phyloP scores from a whole-genome alignment of 2,797 vertebrate species.

The Notolepis coatsorum region DNA sequence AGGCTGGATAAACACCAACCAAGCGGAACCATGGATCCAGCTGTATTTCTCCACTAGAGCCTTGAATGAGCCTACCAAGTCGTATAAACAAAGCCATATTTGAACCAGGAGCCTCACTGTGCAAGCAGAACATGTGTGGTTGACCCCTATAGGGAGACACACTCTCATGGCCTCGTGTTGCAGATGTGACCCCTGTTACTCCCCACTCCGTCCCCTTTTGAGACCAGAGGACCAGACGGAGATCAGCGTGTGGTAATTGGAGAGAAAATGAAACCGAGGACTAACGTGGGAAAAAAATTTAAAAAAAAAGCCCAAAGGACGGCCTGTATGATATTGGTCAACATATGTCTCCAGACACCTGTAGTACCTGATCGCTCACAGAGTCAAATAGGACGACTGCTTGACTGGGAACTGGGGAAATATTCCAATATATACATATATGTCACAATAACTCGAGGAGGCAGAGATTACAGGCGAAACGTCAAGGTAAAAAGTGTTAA shows the following conservation, averaged over 20 bases:
- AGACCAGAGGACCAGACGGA: conserved; percentile 1
- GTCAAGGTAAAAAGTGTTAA: too few relatives aligned
- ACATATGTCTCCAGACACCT: too few relatives aligned
- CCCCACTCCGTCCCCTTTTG: not conserved
- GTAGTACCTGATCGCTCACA: too few relatives aligned
- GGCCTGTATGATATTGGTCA: too few relatives aligned
- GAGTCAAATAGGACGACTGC: too few relatives aligned
- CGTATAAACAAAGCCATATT: conserved; percentile 33
- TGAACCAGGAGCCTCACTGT: conserved; percentile 34
- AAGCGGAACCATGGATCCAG: not conserved
- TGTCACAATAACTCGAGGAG: too few relatives aligned
- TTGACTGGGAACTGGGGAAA: too few relatives aligned
- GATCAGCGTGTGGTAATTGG: not conserved
- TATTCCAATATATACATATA: too few relatives aligned
- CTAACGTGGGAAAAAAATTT: too few relatives aligned
- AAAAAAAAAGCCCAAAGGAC: too few relatives aligned
- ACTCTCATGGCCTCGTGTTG: conserved; percentile 1
- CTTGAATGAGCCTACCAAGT: conserved; percentile 2
- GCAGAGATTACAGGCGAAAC: too few relatives aligned
- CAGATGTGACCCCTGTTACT: conserved; percentile 4
- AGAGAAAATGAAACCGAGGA: not conserved
- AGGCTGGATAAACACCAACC: conserved; percentile 17
- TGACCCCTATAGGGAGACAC: conserved; percentile 32
- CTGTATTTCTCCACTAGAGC: conserved; percentile 16
- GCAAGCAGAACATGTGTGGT: conserved; percentile 18